These are phyloP conservation scores for Acrocephalus arundinaceus DNA, from an alignment of 2,113 vertebrate genomes.

Conservation along the genomic window DNA sequence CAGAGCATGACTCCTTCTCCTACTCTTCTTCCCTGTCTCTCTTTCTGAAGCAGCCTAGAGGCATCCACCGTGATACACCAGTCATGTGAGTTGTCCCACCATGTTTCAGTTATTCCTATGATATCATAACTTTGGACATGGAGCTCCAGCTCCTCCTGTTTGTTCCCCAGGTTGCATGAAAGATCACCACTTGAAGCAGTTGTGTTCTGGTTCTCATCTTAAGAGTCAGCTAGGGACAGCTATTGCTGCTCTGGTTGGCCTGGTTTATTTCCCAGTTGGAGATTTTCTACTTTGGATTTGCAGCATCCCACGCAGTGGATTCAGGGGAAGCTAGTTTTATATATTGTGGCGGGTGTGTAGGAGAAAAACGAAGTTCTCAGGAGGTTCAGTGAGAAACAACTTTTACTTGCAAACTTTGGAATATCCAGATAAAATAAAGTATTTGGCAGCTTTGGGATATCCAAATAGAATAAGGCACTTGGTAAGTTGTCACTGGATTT, in stretches of 20 bases:
- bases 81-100: not conserved
- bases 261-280: not conserved
- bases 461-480: not conserved
- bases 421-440: not conserved
- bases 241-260: not conserved
- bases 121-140: not conserved
- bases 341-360: too few relatives aligned
- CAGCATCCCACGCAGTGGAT: fast-evolving
- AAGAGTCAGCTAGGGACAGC: not conserved
- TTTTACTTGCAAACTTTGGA: not conserved
- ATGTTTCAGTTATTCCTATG: not conserved
- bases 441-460: not conserved
- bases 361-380: not conserved
- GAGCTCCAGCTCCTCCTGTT: not conserved
- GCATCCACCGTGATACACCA: not conserved
- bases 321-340: not conserved
- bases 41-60: not conserved
- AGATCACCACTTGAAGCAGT: too few relatives aligned
- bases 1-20: not conserved
- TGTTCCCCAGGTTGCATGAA: not conserved
- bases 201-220: not conserved
- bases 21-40: not conserved
- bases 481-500: not conserved
- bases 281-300: not conserved
- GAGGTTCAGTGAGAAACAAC: not conserved